phyloP scores from a whole-genome alignment of 2,888 invertebrate genomes.

The Alviniconcha strummeri region DNA sequence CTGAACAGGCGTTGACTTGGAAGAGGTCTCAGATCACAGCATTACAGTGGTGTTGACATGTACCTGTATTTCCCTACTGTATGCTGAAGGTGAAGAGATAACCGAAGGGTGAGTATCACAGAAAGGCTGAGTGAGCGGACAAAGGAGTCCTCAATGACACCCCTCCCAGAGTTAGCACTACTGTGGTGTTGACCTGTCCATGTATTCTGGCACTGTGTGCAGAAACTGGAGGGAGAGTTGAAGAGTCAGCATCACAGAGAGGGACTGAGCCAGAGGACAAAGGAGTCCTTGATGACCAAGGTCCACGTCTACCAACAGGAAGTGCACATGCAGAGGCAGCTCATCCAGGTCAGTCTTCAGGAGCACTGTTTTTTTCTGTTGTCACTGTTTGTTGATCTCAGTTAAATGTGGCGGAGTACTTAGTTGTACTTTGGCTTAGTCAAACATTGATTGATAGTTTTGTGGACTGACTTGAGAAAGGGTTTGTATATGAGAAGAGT shows the following conservation, averaged over 20 bases:
- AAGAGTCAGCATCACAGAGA: conserved; percentile 40
- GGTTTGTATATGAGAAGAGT: too few relatives aligned
- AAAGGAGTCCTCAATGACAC: conserved; percentile 52
- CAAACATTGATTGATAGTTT: too few relatives aligned
- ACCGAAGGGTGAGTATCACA: conserved; percentile 40
- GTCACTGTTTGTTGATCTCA: not conserved
- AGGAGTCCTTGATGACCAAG: conserved; percentile 55
- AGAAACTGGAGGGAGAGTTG: conserved; percentile 53
- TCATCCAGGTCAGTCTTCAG: conserved; percentile 48
- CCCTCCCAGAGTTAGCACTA: too few relatives aligned
- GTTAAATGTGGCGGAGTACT: not conserved
- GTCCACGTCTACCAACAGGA: conserved; percentile 58
- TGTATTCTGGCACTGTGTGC: not conserved
- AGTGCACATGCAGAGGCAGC: conserved; percentile 49
- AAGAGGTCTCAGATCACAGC: too few relatives aligned
- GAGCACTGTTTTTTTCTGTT: not conserved
- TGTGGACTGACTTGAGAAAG: too few relatives aligned
- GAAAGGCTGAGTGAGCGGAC: conserved; percentile 41
- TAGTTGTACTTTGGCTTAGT: too few relatives aligned
- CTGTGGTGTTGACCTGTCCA: too few relatives aligned
- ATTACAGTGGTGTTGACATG: too few relatives aligned
- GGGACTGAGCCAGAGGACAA: conserved; percentile 44
- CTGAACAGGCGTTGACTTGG: too few relatives aligned
- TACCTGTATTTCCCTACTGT: not conserved
- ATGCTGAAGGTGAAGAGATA: conserved; percentile 52